Conservation (phyloP, 2,797 vertebrate genomes). For the Rhabdomys pumilio region DNA sequence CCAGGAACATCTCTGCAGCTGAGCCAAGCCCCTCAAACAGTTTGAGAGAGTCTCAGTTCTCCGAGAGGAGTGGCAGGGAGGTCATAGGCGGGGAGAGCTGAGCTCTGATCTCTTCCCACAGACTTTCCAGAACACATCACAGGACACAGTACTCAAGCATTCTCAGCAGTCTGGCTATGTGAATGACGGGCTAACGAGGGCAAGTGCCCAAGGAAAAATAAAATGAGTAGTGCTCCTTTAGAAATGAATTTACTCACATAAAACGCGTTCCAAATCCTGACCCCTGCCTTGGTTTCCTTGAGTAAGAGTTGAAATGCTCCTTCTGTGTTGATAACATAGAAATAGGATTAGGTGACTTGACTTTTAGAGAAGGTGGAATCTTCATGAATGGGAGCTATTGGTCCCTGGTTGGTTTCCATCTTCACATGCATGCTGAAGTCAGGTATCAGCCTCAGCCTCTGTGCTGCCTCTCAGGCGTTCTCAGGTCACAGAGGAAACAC, state of each 20-base stretch:
- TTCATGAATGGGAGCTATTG: neutral
- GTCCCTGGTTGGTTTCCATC: neutral
- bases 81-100: neutral
- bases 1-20: neutral
- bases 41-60: neutral
- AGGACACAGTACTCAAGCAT: neutral
- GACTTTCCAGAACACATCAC: neutral
- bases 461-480: constrained; percentile 23
- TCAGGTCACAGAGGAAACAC: neutral
- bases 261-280: neutral
- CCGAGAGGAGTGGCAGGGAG: constrained; percentile 2
- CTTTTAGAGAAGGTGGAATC: neutral
- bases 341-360: neutral
- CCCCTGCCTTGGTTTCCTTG: neutral
- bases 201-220: constrained; percentile 4
- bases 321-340: neutral
- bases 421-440: neutral
- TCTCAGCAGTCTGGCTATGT: neutral
- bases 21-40: neutral
- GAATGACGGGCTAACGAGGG: neutral
- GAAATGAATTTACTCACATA: neutral
- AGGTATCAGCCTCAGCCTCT: neutral
- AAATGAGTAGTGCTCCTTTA: neutral
- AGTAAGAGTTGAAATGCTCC: constrained; percentile 33
- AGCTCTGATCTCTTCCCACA: neutral